phyloP scores from a whole-genome alignment of 1,140 invertebrate species.

The Cyphomyrmex costatus region DNA sequence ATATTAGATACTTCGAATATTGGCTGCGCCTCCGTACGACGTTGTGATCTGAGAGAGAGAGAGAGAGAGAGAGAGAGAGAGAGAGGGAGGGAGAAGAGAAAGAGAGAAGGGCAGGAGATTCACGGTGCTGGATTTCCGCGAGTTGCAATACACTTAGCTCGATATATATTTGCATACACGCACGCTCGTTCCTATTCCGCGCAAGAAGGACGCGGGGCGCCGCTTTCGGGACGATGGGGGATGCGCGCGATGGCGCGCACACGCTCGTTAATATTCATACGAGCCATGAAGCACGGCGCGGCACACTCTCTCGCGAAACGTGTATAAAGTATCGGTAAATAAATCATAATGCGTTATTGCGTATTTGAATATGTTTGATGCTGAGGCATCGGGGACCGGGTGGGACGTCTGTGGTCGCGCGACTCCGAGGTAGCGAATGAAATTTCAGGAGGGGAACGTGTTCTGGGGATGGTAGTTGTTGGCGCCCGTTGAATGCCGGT shows the following conservation, averaged over 20 bases:
- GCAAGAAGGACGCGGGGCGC: conserved; percentile 70
- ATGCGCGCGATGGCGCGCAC: conserved; percentile 71
- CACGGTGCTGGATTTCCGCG: conserved; percentile 66
- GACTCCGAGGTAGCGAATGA: conserved; percentile 62
- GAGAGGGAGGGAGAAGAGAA: conserved; percentile 12
- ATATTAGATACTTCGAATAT: conserved; percentile 84
- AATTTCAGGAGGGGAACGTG: conserved; percentile 58
- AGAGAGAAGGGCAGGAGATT: conserved; percentile 26
- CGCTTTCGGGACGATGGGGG: conserved; percentile 51
- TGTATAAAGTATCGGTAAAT: conserved; percentile 82
- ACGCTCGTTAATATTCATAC: conserved; percentile 84
- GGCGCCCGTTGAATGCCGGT: conserved; percentile 47
- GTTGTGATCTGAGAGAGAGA: conserved; percentile 63
- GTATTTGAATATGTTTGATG: conserved; percentile 82
- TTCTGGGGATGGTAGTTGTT: conserved; percentile 46
- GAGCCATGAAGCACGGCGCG: conserved; percentile 76
- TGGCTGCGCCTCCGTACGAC: conserved; percentile 70
- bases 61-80: conserved; percentile 17
- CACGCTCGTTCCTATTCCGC: conserved; percentile 67
- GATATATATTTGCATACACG: conserved; percentile 73
- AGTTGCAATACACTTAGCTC: conserved; percentile 77
- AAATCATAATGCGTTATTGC: conserved; percentile 82
- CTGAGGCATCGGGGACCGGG: conserved; percentile 62
- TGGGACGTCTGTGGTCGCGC: conserved; percentile 53
- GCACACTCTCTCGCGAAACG: conserved; percentile 56